Percentiles rank a stretch among this genome's conserved stretches.
phyloP scores from a whole-genome alignment of 2,113 vertebrate species.

The Phalacrocorax aristotelis region DNA sequence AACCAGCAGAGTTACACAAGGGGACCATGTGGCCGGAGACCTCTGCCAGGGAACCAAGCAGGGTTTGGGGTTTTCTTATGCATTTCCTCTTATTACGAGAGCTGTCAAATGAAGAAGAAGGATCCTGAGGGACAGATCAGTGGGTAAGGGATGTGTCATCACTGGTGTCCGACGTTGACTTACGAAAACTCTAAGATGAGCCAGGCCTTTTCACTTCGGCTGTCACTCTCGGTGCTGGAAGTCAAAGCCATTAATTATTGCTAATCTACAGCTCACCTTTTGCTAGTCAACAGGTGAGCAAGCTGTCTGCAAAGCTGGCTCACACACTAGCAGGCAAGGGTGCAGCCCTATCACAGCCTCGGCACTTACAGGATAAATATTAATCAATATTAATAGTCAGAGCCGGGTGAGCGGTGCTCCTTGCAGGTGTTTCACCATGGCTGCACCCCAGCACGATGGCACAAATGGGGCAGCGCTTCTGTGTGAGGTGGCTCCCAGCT shows the following conservation, averaged over 20 bases:
- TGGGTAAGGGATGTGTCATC: background rate
- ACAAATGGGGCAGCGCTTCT: fast-evolving
- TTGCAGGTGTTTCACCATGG: background rate
- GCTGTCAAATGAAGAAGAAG: background rate
- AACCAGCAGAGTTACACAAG: background rate
- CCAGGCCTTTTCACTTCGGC: background rate
- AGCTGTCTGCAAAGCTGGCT: background rate
- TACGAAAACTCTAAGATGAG: background rate
- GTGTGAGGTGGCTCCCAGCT: background rate
- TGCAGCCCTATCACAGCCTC: fast-evolving
- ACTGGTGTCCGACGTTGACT: fast-evolving
- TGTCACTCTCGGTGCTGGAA: background rate
- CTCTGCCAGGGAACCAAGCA: background rate
- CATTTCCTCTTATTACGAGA: background rate
- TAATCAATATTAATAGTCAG: fast-evolving
- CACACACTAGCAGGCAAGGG: background rate
- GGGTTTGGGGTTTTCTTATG: background rate
- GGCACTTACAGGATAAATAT: background rate
- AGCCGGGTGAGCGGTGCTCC: background rate
- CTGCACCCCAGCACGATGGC: background rate
- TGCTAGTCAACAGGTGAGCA: background rate
- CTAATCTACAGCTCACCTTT: background rate
- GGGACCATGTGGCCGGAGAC: background rate
- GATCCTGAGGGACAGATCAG: background rate
- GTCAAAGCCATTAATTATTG: background rate